phyloP scores from a whole-genome alignment of 2,888 invertebrate species.

The Tenthredo livida region DNA sequence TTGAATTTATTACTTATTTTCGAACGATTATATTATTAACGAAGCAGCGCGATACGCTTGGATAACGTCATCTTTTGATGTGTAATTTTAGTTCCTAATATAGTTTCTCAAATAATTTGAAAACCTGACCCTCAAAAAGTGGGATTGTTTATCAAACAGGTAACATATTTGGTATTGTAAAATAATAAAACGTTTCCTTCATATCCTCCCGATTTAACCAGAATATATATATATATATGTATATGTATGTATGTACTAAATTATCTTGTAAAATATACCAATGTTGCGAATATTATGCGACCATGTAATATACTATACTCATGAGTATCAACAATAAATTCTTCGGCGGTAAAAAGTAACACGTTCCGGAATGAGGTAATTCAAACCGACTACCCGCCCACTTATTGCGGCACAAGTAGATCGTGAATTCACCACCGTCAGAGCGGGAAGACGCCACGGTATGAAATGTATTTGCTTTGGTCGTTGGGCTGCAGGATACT shows the following conservation, averaged over 20 bases:
- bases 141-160: too few relatives aligned
- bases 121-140: not conserved
- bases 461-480: not conserved
- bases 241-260: too few relatives aligned
- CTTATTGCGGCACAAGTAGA: not conserved
- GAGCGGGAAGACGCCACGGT: not conserved
- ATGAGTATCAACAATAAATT: not conserved
- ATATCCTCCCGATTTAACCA: not conserved
- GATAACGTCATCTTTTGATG: not conserved
- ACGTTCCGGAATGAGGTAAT: not conserved
- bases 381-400: not conserved
- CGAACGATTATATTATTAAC: not conserved
- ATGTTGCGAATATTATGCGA: not conserved
- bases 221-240: too few relatives aligned
- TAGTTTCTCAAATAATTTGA: not conserved
- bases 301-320: not conserved
- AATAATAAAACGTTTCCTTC: not conserved
- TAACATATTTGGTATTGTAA: not conserved
- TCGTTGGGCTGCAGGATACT: not conserved
- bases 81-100: not conserved
- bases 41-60: not conserved
- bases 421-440: not conserved
- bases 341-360: not conserved
- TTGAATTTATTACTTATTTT: conserved; percentile 1
- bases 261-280: not conserved